Evolutionary conservation across 2,888 invertebrate genomes (phyloP).

Genomic region (Nineta flava): DNA sequence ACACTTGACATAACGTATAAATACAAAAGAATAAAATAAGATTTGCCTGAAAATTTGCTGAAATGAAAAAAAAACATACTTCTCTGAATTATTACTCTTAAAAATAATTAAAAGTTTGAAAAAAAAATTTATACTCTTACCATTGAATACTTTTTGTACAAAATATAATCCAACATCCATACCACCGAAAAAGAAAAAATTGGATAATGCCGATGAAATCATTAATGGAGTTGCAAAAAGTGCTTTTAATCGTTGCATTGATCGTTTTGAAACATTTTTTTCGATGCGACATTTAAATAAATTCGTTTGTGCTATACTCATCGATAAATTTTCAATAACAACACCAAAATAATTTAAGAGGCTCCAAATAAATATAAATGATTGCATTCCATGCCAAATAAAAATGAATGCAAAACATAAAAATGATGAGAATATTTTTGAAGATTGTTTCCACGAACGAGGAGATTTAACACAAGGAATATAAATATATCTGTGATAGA

Average conservation of each 20-base stretch:
- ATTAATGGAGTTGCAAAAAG: conserved; percentile 56
- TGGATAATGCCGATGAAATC: conserved; percentile 65
- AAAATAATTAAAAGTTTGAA: not conserved
- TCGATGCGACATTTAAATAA: conserved; percentile 31
- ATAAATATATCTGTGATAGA: conserved; percentile 12
- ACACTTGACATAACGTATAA: conserved; percentile 40
- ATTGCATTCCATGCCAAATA: conserved; percentile 77
- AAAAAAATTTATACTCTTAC: conserved; percentile 21
- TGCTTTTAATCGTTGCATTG: conserved; percentile 47
- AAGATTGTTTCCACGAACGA: conserved; percentile 22
- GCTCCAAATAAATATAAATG: conserved; percentile 73
- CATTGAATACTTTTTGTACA: conserved; percentile 38
- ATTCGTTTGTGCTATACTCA: conserved; percentile 29
- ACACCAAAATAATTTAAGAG: conserved; percentile 70
- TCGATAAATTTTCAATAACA: conserved; percentile 48
- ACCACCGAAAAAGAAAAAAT: conserved; percentile 76
- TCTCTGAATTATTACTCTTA: too few species aligned
- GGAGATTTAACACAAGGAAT: conserved; percentile 14
- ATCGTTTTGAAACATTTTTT: conserved; percentile 21
- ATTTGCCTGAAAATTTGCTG: conserved; percentile 13
- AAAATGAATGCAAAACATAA: conserved; percentile 70
- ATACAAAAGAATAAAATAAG: conserved; percentile 27
- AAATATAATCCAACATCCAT: conserved; percentile 56
- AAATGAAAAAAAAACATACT: not conserved
- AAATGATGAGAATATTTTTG: conserved; percentile 54